Evolutionary conservation across 1,140 invertebrate species (phyloP).

Genomic region (Caenorhabditis brenneri): DNA sequence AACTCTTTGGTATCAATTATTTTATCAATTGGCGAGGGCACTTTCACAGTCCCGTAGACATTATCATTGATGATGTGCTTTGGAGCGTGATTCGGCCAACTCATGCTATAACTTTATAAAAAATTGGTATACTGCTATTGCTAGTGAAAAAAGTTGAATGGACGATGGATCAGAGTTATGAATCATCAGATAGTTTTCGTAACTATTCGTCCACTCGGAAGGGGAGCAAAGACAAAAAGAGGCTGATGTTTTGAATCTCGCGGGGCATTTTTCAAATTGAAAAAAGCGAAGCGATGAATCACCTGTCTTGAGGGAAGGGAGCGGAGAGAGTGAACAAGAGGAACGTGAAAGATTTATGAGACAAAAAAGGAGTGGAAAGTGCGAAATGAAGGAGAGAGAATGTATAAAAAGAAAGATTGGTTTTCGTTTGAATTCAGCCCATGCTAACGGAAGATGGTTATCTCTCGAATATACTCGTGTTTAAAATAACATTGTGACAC

Average conservation of each 20-base stretch:
- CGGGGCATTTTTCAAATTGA: background rate
- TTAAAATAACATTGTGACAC: constrained; percentile 37
- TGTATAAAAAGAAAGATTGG: background rate
- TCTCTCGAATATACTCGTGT: background rate
- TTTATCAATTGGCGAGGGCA: background rate
- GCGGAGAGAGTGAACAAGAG: background rate
- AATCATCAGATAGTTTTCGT: too few species aligned
- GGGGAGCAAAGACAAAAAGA: too few species aligned
- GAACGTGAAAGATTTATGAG: background rate
- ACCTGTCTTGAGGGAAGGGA: background rate
- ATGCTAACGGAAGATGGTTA: background rate
- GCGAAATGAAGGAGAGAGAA: background rate
- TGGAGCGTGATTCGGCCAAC: background rate
- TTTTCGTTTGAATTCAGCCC: constrained; percentile 22
- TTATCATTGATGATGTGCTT: constrained; percentile 35
- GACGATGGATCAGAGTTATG: too few species aligned
- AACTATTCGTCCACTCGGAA: too few species aligned
- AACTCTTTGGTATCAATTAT: constrained; percentile 47
- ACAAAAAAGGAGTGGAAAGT: background rate
- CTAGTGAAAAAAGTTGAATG: too few species aligned
- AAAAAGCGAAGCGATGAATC: background rate
- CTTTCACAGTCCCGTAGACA: background rate
- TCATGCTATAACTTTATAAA: background rate
- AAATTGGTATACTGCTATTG: too few species aligned
- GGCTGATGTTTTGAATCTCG: background rate